Evolutionary conservation across 2,113 vertebrate species (phyloP).

Genomic region (Athene noctua): DNA sequence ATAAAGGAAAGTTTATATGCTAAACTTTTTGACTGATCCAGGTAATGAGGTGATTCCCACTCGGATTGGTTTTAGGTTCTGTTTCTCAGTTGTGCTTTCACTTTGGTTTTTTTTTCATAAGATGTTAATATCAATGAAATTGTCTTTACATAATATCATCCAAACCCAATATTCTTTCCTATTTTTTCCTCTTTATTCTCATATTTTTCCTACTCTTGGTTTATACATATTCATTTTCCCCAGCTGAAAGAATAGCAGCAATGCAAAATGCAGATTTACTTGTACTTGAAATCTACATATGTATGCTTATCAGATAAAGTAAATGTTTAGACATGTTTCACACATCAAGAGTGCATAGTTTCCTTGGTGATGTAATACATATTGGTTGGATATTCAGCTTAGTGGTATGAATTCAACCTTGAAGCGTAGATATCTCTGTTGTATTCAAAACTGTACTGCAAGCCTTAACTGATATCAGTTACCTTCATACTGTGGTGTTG

Average conservation of each 20-base stretch:
- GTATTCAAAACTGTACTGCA: neutral
- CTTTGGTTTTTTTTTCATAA: neutral
- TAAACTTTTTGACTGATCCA: neutral
- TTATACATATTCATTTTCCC: neutral
- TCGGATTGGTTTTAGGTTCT: neutral
- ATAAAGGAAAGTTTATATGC: neutral
- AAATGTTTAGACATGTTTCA: conserved; percentile 1
- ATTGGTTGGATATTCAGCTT: neutral
- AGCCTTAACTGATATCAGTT: neutral
- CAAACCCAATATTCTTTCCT: neutral
- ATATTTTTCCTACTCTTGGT: neutral
- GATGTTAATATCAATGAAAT: neutral
- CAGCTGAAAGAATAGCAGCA: neutral
- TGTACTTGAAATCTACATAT: neutral
- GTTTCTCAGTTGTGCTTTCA: neutral
- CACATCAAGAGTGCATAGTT: neutral
- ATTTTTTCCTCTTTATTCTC: neutral
- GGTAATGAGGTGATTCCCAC: neutral
- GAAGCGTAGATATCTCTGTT: neutral
- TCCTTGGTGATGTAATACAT: neutral
- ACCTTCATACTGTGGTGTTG: neutral
- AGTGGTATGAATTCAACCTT: neutral
- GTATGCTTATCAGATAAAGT: neutral
- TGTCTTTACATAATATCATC: neutral
- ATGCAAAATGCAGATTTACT: neutral